phyloP scores from a whole-genome alignment of 2,888 invertebrate genomes.

The Elegia similella region DNA sequence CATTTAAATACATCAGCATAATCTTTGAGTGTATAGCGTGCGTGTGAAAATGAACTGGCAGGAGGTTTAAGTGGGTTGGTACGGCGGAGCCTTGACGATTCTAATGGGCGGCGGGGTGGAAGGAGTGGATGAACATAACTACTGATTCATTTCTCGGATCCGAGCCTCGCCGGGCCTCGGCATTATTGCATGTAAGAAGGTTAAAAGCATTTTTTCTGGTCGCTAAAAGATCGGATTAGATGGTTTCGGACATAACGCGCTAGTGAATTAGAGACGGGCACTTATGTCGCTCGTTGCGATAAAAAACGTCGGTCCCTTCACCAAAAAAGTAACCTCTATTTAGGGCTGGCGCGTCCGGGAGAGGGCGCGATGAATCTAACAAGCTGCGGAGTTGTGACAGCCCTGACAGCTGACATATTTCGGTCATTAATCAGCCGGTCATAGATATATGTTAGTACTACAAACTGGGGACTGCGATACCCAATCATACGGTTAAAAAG shows the following conservation, averaged over 20 bases:
- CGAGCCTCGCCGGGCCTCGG: conserved; percentile 28
- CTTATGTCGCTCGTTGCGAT: conserved; percentile 49
- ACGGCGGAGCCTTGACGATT: conserved; percentile 29
- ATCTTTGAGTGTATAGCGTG: conserved; percentile 52
- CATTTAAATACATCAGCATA: conserved; percentile 73
- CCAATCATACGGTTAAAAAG: conserved; percentile 35
- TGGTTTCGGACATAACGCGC: conserved; percentile 43
- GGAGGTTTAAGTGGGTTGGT: conserved; percentile 42
- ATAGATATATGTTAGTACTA: conserved; percentile 60
- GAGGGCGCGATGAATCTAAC: conserved; percentile 71
- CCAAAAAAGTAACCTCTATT: conserved; percentile 66
- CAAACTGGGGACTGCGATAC: conserved; percentile 43
- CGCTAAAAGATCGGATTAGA: conserved; percentile 33
- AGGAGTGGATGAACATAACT: conserved; percentile 36
- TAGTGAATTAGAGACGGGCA: conserved; percentile 54
- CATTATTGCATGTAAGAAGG: conserved; percentile 32
- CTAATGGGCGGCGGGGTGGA: conserved; percentile 35
- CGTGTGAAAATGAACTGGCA: conserved; percentile 51
- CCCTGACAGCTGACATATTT: conserved; percentile 77
- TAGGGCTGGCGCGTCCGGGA: conserved; percentile 59
- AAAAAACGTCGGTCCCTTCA: conserved; percentile 62
- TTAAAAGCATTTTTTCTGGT: conserved; percentile 30
- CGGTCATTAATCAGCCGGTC: conserved; percentile 72
- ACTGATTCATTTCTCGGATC: conserved; percentile 33
- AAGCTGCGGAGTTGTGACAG: conserved; percentile 76